These are phyloP conservation scores for Pinctada fucata DNA, from an alignment of 2,888 invertebrate genomes.

Conservation along the genomic window DNA sequence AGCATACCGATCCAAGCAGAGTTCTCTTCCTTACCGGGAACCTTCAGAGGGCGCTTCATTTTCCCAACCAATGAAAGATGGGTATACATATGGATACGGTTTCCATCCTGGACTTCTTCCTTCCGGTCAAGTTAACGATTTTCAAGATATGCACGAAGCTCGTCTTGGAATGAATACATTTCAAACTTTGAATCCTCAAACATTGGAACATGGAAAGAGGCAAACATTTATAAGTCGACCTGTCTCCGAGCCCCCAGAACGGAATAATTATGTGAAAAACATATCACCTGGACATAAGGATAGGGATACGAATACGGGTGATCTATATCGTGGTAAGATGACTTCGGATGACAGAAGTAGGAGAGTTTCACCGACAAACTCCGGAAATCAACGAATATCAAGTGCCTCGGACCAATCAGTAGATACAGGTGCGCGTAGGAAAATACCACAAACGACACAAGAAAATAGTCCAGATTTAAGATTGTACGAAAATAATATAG, in stretches of 20 bases:
- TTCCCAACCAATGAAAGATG: neutral
- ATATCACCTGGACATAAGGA: neutral
- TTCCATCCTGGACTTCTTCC: no score
- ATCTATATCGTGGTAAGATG: neutral
- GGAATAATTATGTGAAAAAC: neutral
- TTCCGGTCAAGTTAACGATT: no score
- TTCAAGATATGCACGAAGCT: no score
- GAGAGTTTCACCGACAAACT: neutral
- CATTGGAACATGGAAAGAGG: neutral
- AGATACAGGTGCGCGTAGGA: neutral
- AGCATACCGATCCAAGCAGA: constrained; percentile 1
- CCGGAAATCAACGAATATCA: neutral
- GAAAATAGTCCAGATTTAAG: neutral
- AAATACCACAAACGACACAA: neutral
- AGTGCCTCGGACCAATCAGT: neutral
- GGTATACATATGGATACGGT: no score
- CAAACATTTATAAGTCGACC: neutral
- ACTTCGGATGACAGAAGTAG: neutral
- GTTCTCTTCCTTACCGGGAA: constrained; percentile 10
- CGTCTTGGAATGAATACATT: neutral
- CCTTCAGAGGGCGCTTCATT: constrained; percentile 15
- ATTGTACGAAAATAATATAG: neutral
- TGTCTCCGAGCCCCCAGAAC: neutral
- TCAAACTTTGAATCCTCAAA: neutral
- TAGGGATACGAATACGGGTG: neutral